These are phyloP conservation scores for Mormyrus hasselquistii DNA, from an alignment of 2,797 vertebrate species.

Conservation along the genomic window DNA sequence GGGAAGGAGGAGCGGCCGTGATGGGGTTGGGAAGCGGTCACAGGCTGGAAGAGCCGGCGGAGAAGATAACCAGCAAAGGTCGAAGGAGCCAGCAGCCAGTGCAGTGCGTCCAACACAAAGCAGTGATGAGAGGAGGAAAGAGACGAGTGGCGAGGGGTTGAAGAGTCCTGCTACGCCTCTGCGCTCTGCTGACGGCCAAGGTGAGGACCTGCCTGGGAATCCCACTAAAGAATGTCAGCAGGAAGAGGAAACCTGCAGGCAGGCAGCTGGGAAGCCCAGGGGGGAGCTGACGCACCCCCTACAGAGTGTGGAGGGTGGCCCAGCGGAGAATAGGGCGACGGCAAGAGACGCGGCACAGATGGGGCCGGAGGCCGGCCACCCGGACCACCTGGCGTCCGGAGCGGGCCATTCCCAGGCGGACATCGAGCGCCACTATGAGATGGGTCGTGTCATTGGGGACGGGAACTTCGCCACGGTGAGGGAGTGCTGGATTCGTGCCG, in stretches of 20 bases:
- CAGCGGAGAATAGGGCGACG: background rate
- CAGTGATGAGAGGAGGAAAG: background rate
- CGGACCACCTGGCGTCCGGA: conserved; percentile 42
- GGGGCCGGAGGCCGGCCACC: background rate
- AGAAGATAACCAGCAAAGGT: background rate
- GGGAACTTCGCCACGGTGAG: conserved; percentile 92
- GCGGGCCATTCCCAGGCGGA: conserved; percentile 57
- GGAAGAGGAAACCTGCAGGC: background rate
- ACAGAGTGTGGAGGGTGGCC: background rate
- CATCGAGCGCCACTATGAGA: conserved; percentile 75
- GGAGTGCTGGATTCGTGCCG: conserved; percentile 68
- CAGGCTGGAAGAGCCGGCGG: background rate
- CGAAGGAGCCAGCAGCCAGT: background rate
- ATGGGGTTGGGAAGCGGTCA: background rate
- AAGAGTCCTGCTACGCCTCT: conserved; percentile 13
- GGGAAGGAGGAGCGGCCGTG: background rate
- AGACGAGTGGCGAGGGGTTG: conserved; percentile 20
- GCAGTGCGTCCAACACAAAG: background rate
- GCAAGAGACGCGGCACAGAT: background rate
- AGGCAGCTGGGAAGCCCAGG: conserved; percentile 11
- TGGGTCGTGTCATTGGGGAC: conserved; percentile 81
- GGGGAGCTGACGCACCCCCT: background rate
- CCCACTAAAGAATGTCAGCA: conserved; percentile 23
- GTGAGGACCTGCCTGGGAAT: conserved; percentile 21
- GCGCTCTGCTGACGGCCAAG: conserved; percentile 23